Evolutionary conservation across 2,113 vertebrate species (phyloP).

Genomic region (Etheostoma cragini): DNA sequence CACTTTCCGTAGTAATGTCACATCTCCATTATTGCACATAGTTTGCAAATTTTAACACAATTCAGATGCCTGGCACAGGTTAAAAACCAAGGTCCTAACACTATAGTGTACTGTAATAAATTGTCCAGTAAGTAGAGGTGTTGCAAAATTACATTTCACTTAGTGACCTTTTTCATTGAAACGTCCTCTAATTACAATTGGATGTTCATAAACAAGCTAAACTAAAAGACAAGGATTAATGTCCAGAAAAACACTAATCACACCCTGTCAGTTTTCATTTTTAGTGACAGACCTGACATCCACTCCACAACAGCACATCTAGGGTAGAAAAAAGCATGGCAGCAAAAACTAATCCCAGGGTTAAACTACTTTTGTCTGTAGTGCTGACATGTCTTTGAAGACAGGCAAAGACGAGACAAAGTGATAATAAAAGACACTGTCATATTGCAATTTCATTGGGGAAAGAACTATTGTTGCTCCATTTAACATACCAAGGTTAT

Average conservation of each 20-base stretch:
- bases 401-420: slow-evolving; percentile 58
- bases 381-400: slow-evolving; percentile 58
- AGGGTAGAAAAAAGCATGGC: slow-evolving; percentile 40
- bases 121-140: slow-evolving; percentile 53
- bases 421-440: slow-evolving; percentile 60
- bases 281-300: slow-evolving; percentile 50
- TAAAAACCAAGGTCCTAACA: slow-evolving; percentile 17
- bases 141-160: slow-evolving; percentile 63
- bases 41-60: neutral
- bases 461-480: slow-evolving; percentile 56
- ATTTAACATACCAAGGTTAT: slow-evolving; percentile 73
- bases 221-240: slow-evolving; percentile 48
- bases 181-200: slow-evolving; percentile 55
- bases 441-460: slow-evolving; percentile 56
- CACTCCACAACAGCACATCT: slow-evolving; percentile 36
- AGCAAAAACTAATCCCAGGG: slow-evolving; percentile 66
- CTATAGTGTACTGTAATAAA: slow-evolving; percentile 46
- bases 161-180: slow-evolving; percentile 41
- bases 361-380: slow-evolving; percentile 62
- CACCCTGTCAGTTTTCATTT: slow-evolving; percentile 61
- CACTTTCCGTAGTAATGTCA: neutral
- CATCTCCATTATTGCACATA: neutral
- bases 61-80: slow-evolving; percentile 2
- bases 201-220: slow-evolving; percentile 51
- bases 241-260: slow-evolving; percentile 46